Evolutionary conservation across 2,888 invertebrate genomes (phyloP).

Genomic region (Dryocosmus kuriphilus): DNA sequence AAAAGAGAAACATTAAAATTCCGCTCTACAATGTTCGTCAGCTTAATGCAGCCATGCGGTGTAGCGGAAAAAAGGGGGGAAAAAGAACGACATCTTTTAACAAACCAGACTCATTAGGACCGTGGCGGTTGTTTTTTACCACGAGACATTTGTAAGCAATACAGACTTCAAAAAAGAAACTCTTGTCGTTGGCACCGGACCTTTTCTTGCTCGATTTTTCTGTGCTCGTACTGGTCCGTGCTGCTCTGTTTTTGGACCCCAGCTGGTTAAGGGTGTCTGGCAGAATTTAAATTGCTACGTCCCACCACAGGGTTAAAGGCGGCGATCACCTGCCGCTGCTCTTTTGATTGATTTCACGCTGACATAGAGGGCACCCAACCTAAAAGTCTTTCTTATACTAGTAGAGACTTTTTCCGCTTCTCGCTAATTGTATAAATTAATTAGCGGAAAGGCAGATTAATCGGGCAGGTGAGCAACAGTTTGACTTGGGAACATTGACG

Average conservation of each 20-base stretch:
- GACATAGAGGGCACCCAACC: slow-evolving; percentile 28
- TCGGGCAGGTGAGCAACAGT: slow-evolving; percentile 29
- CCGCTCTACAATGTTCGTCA: slow-evolving; percentile 66
- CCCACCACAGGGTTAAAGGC: slow-evolving; percentile 46
- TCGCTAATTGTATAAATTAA: slow-evolving; percentile 40
- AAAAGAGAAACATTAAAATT: slow-evolving; percentile 67
- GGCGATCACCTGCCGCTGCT: slow-evolving; percentile 45
- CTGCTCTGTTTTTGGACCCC: slow-evolving; percentile 43
- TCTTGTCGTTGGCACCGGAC: slow-evolving; percentile 49
- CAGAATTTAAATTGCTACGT: slow-evolving; percentile 47
- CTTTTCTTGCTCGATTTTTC: slow-evolving; percentile 50
- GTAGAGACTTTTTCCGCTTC: slow-evolving; percentile 25
- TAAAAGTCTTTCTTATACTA: slow-evolving; percentile 26
- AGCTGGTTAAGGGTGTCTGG: slow-evolving; percentile 46
- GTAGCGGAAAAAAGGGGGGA: slow-evolving; percentile 61
- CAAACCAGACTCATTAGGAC: slow-evolving; percentile 77
- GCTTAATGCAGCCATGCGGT: slow-evolving; percentile 61
- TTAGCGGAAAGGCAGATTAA: slow-evolving; percentile 38
- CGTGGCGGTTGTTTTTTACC: slow-evolving; percentile 72
- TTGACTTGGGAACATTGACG: slow-evolving; percentile 22
- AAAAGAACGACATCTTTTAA: slow-evolving; percentile 71
- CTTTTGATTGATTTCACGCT: slow-evolving; percentile 42
- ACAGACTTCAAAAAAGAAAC: slow-evolving; percentile 66
- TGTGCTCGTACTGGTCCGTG: slow-evolving; percentile 40
- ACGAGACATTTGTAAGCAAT: slow-evolving; percentile 78